Percentiles rank a stretch among this genome's conserved stretches.
These are phyloP conservation scores for Pituophis catenifer DNA, from an alignment of 2,113 vertebrate genomes.

Conservation along the genomic window DNA sequence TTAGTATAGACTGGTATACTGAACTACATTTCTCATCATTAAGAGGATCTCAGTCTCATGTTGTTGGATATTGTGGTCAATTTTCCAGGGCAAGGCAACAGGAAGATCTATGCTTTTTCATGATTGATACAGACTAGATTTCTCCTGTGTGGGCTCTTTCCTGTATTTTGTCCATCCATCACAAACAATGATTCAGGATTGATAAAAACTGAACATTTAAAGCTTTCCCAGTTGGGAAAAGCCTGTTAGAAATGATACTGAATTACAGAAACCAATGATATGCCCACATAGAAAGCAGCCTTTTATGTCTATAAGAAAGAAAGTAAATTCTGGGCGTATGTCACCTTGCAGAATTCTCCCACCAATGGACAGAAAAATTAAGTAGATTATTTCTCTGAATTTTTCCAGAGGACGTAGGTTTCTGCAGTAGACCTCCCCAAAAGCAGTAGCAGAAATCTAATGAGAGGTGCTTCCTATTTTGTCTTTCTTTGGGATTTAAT, in stretches of 20 bases:
- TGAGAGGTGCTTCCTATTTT: not conserved
- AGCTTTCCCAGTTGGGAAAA: not conserved
- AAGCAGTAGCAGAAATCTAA: not conserved
- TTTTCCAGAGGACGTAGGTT: not conserved
- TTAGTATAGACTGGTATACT: not conserved
- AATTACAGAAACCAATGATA: not conserved
- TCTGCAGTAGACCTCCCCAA: not conserved
- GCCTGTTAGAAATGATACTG: not conserved
- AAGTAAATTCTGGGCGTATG: not conserved
- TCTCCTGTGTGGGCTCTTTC: not conserved
- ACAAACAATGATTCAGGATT: not conserved
- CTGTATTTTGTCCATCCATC: not conserved
- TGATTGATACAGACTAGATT: not conserved
- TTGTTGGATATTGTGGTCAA: not conserved
- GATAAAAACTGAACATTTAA: not conserved
- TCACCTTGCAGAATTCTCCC: not conserved
- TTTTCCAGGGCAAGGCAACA: not conserved
- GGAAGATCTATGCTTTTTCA: not conserved
- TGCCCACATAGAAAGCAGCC: not conserved
- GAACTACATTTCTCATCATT: not conserved
- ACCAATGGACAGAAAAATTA: not conserved
- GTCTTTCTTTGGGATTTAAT: not conserved
- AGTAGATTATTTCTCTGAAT: not conserved
- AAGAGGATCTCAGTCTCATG: not conserved
- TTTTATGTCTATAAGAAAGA: not conserved